Base-by-base conservation (phyloP, 2,113 vertebrate species). In the Entomyzon cyanotis region DNA sequence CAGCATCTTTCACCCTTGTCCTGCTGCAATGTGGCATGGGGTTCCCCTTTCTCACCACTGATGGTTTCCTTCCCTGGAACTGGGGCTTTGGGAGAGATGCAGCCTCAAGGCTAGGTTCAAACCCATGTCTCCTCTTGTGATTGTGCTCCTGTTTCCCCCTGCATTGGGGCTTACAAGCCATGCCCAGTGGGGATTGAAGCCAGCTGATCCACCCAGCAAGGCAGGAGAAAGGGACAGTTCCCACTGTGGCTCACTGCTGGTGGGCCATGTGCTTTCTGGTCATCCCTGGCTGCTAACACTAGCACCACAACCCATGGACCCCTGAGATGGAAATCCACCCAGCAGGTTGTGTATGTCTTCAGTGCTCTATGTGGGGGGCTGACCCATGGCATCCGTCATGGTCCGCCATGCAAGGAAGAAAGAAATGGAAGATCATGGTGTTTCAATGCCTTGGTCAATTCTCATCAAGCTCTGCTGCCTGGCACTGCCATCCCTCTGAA, bases 261-360 rank as follows among this genome's bases (percentile, higher is more conserved):
- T 46, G 56, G 56, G 37, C 53, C 55, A 37, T 13, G 25, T 0
- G 0, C 5, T 75, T 70, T 16, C 65, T 4, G 0, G 15, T 79
- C 21, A 39, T 42, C 56, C 27, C 41, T 44, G 25, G 15, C 55
- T 56, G 37, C 56, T 11, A 14, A 47, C 21, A 15, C 37, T 5
- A 53, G 37, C 39, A 39, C 42, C 2, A 7, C 0, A 0, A 79
- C 31, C 52, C 30, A 28, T 20, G 42, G 16, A 30, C 37, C 12
- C 53, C 62, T 1, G 6, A 58, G 47, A 39, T 41, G 30, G n/a
- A 75, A 67, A 46, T 6, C 7, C 11, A n/a, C 4, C 11, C 20
- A 49, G 25, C 44, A 84, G 63, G 20, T 10, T 46, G 24, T 70
- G 5, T 25, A 7, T 39, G 12, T 44, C 9, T 25, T 28, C 37